A percentile compares a stretch with the other conserved stretches of the same genome.
Evolutionary conservation across 2,113 vertebrate species (phyloP).

Genomic region (Carettochelys insculpta): DNA sequence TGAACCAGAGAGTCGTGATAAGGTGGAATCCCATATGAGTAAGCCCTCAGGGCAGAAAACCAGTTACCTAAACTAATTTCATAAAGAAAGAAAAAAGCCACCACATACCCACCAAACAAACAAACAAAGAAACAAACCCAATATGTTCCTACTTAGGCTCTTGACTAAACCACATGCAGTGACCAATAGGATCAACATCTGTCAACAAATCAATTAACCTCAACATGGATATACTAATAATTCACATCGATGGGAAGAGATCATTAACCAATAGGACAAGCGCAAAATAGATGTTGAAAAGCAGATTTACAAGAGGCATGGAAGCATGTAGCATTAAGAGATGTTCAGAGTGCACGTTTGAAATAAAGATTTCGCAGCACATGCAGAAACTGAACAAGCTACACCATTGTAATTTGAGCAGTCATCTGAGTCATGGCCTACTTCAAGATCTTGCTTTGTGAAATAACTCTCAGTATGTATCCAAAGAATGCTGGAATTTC

Average conservation of each 20-base stretch:
- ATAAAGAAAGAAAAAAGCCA: neutral
- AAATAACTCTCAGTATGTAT: neutral
- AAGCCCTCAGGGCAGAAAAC: neutral
- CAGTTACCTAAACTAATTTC: neutral
- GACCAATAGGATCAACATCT: neutral
- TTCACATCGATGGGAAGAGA: neutral
- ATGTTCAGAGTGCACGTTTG: neutral
- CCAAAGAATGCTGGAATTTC: neutral
- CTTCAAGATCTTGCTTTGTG: neutral
- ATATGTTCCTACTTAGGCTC: neutral
- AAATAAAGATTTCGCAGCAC: neutral
- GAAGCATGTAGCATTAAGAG: neutral
- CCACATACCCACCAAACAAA: too few relatives aligned
- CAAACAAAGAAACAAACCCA: neutral
- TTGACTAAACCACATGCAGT: neutral
- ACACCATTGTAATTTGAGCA: fast-evolving
- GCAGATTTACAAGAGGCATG: neutral
- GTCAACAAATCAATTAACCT: neutral
- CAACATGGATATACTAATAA: too few relatives aligned
- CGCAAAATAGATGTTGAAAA: neutral
- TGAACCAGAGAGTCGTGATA: neutral
- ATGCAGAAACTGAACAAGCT: neutral
- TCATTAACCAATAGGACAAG: neutral
- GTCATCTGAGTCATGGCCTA: neutral
- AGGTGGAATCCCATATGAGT: neutral